Conservation (phyloP, 2,113 vertebrate species). For the Dascyllus trimaculatus region DNA sequence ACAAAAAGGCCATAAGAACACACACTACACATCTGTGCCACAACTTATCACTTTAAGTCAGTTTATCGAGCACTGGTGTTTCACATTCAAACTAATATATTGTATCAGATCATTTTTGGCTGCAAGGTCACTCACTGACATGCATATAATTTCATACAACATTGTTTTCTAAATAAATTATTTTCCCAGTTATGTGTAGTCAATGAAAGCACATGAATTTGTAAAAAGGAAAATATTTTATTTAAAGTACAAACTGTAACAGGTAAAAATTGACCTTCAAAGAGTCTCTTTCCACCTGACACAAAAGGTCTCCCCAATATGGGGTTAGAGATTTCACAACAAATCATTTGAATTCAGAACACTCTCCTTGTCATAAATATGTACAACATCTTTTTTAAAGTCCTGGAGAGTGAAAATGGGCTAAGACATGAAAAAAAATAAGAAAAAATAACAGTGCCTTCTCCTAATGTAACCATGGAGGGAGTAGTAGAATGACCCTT, state of each 20-base stretch:
- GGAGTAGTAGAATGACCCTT: constrained; percentile 53
- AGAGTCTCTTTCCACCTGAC: constrained; percentile 37
- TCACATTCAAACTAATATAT: constrained; percentile 47
- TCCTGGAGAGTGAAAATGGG: constrained; percentile 68
- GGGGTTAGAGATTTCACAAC: constrained; percentile 84
- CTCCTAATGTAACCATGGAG: constrained; percentile 63
- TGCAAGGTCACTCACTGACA: constrained; percentile 35
- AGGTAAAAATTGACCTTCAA: constrained; percentile 78
- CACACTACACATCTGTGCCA: constrained; percentile 8
- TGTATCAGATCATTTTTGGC: constrained; percentile 27
- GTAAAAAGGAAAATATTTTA: constrained; percentile 83
- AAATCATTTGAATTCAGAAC: constrained; percentile 75
- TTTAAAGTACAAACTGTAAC: constrained; percentile 84
- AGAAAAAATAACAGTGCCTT: constrained; percentile 75
- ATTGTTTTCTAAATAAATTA: constrained; percentile 86
- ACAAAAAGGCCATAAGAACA: constrained; percentile 27
- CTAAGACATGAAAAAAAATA: constrained; percentile 33
- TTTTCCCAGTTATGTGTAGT: constrained; percentile 69
- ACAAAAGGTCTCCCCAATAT: constrained; percentile 86
- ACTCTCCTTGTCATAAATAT: constrained; percentile 82
- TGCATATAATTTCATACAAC: constrained; percentile 65
- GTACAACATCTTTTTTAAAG: constrained; percentile 82
- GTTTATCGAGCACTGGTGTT: constrained; percentile 44
- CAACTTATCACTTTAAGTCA: constrained; percentile 34
- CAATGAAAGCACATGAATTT: constrained; percentile 56